Conservation (phyloP, 2,888 invertebrate genomes). For the Nomada ruficornis region DNA sequence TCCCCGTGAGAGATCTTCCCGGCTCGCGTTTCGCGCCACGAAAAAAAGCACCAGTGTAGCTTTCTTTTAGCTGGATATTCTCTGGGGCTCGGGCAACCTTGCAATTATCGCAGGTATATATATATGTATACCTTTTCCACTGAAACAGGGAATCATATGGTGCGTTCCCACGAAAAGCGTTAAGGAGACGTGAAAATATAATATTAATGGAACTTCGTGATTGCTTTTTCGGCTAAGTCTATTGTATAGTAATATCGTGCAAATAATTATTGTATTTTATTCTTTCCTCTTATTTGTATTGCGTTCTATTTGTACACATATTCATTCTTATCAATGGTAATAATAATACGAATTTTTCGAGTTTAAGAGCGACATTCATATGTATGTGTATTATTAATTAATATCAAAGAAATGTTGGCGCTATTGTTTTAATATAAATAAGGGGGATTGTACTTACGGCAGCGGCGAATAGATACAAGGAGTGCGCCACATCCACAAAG, state of each 20-base stretch:
- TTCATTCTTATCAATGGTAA: no score
- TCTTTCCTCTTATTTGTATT: no score
- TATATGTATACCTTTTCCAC: constrained; percentile 23
- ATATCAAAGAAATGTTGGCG: no score
- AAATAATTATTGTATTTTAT: no score
- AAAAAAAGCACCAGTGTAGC: neutral
- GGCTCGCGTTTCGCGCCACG: neutral
- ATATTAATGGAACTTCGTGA: neutral
- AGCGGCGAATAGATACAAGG: constrained; percentile 88
- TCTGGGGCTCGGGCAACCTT: neutral
- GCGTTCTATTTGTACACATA: no score
- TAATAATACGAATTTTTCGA: no score
- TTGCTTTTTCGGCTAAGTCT: constrained; percentile 6
- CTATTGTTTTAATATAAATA: neutral
- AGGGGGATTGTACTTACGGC: constrained; percentile 85
- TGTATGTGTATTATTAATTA: no score
- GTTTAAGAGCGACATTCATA: no score
- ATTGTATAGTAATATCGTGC: neutral
- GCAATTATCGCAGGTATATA: constrained; percentile 35
- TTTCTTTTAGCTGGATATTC: constrained; percentile 3
- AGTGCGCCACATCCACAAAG: constrained; percentile 88
- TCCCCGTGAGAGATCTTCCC: neutral
- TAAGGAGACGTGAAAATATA: constrained; percentile 8
- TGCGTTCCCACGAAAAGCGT: constrained; percentile 44
- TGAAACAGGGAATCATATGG: constrained; percentile 49